These are phyloP conservation scores for Phyllotreta cruciferae DNA, from an alignment of 2,888 invertebrate species.

Conservation along the genomic window DNA sequence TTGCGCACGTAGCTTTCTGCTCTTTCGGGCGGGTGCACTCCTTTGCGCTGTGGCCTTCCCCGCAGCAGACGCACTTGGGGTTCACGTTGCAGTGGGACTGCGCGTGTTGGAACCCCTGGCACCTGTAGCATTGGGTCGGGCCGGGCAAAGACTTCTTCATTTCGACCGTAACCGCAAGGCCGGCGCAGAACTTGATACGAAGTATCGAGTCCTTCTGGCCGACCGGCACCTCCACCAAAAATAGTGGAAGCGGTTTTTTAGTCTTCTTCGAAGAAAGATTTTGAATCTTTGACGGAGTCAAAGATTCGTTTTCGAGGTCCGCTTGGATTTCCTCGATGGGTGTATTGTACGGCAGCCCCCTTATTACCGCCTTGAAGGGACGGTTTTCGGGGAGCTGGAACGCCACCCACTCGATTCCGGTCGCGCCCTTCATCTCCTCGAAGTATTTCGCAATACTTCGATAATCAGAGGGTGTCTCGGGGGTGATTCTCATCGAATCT, in stretches of 20 bases:
- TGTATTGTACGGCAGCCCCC: background rate
- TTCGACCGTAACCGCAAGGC: background rate
- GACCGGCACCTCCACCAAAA: background rate
- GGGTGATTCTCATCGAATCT: background rate
- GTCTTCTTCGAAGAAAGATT: background rate
- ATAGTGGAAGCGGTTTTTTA: background rate
- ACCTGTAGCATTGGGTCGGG: slow-evolving; percentile 1
- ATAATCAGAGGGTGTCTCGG: background rate
- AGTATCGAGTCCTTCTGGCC: background rate
- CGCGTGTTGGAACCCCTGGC: slow-evolving; percentile 12
- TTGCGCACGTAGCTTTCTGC: background rate
- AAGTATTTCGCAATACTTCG: background rate
- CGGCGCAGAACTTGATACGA: background rate
- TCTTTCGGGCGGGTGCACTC: background rate
- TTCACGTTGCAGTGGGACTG: background rate
- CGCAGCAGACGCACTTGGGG: background rate
- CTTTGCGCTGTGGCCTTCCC: background rate
- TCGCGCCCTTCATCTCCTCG: background rate
- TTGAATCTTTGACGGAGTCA: background rate
- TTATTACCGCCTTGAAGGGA: background rate
- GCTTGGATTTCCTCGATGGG: background rate
- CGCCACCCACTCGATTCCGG: background rate
- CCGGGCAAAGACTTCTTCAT: background rate
- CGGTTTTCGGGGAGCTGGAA: background rate
- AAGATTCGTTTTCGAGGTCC: background rate